These are phyloP conservation scores for Mola mola DNA, from an alignment of 2,113 vertebrate species.

Conservation along the genomic window DNA sequence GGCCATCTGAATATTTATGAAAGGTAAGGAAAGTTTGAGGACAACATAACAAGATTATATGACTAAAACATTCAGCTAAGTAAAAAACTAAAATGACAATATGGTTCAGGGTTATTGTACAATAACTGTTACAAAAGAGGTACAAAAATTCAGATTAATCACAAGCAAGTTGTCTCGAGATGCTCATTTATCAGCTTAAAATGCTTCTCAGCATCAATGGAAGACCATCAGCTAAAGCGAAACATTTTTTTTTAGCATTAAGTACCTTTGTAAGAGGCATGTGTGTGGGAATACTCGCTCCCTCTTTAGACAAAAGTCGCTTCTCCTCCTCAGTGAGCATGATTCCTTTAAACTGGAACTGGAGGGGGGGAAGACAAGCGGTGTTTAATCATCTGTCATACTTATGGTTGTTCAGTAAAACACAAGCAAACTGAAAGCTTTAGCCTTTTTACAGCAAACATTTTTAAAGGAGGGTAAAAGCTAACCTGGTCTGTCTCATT, in stretches of 20 bases:
- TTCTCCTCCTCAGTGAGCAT: constrained; percentile 89
- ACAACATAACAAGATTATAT: no score
- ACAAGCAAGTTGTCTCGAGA: no score
- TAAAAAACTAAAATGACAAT: no score
- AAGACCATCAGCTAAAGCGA: no score
- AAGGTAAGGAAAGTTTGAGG: no score
- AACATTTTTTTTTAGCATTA: not conserved
- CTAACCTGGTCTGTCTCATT: constrained; percentile 62
- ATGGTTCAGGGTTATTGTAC: not conserved
- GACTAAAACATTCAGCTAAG: no score
- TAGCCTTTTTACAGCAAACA: not conserved
- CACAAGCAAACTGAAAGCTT: not conserved
- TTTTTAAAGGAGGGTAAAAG: not conserved
- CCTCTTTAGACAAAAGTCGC: constrained; percentile 87
- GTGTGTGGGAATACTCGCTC: constrained; percentile 79
- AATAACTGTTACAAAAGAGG: not conserved
- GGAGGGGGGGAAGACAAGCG: constrained; percentile 12
- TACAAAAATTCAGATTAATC: no score
- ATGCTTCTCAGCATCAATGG: not conserved
- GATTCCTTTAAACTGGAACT: constrained; percentile 83
- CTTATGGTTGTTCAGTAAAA: not conserved
- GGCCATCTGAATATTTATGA: no score
- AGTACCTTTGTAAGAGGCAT: constrained; percentile 91
- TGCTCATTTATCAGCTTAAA: no score
- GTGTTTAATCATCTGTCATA: not conserved